phyloP scores from a whole-genome alignment of 2,797 vertebrate genomes.

The Cichlasoma orientale region DNA sequence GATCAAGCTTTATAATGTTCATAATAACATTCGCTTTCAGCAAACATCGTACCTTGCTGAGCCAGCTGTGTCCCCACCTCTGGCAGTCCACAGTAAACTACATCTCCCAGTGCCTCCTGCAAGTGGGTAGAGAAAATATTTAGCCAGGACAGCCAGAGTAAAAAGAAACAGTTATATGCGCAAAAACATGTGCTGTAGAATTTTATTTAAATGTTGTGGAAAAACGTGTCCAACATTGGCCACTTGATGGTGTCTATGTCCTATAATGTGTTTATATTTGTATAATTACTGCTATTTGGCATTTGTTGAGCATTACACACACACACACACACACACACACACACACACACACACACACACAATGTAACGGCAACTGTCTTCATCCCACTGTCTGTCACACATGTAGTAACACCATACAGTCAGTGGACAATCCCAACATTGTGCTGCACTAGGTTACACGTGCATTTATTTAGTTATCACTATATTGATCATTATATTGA shows the following conservation, averaged over 20 bases:
- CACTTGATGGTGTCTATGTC: background rate
- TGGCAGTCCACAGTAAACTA: conserved; percentile 97
- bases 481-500: background rate
- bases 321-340: background rate
- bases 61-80: conserved; percentile 93
- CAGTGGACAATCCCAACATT: too few relatives aligned
- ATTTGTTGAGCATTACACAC: background rate
- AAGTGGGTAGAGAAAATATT: background rate
- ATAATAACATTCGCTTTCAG: background rate
- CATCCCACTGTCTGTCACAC: too few relatives aligned
- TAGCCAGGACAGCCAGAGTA: background rate
- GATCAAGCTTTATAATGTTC: background rate
- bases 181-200: background rate
- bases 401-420: too few relatives aligned
- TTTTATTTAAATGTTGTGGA: background rate
- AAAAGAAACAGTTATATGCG: background rate
- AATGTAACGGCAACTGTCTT: background rate
- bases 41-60: conserved; percentile 84
- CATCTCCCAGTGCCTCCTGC: conserved; percentile 95
- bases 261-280: background rate
- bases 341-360: background rate
- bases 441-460: background rate
- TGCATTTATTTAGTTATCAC: background rate
- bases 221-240: background rate
- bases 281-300: background rate